Conservation (phyloP, 2,888 invertebrate genomes). For the Psylliodes chrysocephalus region DNA sequence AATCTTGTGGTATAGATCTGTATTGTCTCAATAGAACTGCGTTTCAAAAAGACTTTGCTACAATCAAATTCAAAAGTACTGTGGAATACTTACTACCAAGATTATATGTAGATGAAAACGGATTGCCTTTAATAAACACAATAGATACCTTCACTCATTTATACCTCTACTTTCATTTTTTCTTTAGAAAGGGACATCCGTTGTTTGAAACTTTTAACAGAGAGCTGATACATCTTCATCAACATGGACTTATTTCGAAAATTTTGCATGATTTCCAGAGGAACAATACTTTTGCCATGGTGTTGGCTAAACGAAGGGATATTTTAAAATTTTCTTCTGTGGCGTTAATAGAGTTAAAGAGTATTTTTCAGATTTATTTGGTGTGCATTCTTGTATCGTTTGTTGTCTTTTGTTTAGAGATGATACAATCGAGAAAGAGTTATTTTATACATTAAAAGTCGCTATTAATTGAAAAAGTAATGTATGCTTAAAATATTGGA, state of each 20-base stretch:
- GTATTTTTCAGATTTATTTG: background rate
- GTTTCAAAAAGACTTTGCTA: background rate
- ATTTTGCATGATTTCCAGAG: background rate
- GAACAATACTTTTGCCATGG: background rate
- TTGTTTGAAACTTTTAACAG: background rate
- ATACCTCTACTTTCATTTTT: background rate
- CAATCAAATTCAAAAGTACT: background rate
- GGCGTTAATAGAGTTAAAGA: background rate
- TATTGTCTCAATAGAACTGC: conserved; percentile 18
- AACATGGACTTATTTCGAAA: background rate
- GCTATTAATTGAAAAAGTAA: too few species aligned
- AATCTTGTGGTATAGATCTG: background rate
- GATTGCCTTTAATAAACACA: background rate
- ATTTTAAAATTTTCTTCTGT: background rate
- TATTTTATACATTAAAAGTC: too few species aligned
- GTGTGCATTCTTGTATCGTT: background rate
- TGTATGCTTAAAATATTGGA: too few species aligned
- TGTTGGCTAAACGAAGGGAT: background rate
- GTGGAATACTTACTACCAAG: conserved; percentile 1
- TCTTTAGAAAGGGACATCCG: conserved; percentile 10
- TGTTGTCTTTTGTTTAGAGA: conserved; percentile 1
- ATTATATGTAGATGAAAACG: background rate
- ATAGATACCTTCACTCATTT: background rate
- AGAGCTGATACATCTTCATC: background rate
- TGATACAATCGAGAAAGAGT: too few species aligned